Evolutionary conservation across 2,888 invertebrate species (phyloP), one percentile per base, ranked within the genome.

Genomic region (Ethmia dodecea): DNA sequence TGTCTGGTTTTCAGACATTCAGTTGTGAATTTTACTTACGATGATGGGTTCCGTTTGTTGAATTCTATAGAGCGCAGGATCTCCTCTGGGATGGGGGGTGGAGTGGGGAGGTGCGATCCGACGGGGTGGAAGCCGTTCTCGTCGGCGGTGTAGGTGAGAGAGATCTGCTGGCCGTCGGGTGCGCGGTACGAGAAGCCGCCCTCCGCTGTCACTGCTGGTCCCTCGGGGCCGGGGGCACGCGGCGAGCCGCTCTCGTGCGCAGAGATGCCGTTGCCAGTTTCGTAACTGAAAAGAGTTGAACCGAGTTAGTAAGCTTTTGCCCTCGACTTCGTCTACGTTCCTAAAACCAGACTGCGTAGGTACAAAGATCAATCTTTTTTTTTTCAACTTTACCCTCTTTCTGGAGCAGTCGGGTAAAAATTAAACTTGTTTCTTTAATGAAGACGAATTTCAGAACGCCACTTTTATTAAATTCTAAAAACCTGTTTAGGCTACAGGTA

Each of bases 41-140:
- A 74, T 22, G 77, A 74, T 8, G 84, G 84, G 48, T 84, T 83
- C 33, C 67, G 73, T 44, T 65, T 78, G 58, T 84, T 84, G 60
- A 83, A 83, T 45, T 87, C 86, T 35, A 88, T 78, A 27, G 87
- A 88, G 48, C 81, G 77, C 13, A 88, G 69, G 53, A 89, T 89
- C 37, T 88, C 65, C 36, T 80, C 83, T 0, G 83, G 83, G 37
- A 83, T 83, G 1, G 83, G 83, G 0, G 89, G 89, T 2, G 89
- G 88, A 0, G 89, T 89, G 30, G 89, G 89, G n/a, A 89, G 77
- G 47, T 90, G 90, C 2, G 87, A 80, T 5, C 89, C 89, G 33
- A 83, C 88, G 15, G 91, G 90, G 55, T 90, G 90, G 81, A 91
- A 91, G 42, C 92, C 92, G 55, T 91, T 91, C 65, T 92, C 92